A percentile compares a stretch with the other conserved stretches of the same genome.
phyloP scores from a whole-genome alignment of 2,113 vertebrate species.

The Rhadina sibilatrix region DNA sequence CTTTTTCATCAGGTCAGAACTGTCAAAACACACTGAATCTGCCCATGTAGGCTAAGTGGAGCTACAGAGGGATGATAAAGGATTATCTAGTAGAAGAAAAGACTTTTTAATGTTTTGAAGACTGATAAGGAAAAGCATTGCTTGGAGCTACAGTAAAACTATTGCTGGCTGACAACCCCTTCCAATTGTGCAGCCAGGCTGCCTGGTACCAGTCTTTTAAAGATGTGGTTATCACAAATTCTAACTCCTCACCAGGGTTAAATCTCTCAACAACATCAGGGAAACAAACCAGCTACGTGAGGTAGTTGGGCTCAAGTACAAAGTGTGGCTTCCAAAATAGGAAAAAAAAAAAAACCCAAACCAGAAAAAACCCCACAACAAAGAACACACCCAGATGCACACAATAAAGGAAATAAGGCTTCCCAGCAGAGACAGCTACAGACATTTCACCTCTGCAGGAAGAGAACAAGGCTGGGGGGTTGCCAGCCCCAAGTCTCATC shows the following conservation, averaged over 20 bases:
- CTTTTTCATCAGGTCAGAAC: slow-evolving; percentile 50
- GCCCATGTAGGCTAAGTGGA: slow-evolving; percentile 27
- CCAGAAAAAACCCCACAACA: too few species aligned
- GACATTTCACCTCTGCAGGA: neutral
- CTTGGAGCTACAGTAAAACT: slow-evolving; percentile 24
- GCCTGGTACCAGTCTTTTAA: neutral
- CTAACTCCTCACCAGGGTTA: neutral
- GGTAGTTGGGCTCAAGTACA: neutral
- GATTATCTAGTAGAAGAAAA: slow-evolving; percentile 47
- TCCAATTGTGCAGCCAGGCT: neutral
- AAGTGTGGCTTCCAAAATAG: neutral
- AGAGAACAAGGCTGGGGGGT: neutral
- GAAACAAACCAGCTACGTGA: neutral
- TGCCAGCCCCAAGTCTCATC: neutral
- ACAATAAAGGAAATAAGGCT: neutral
- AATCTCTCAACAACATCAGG: neutral
- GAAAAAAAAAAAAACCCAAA: too few species aligned
- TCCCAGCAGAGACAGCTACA: neutral
- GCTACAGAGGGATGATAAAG: slow-evolving; percentile 51
- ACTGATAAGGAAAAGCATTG: slow-evolving; percentile 35
- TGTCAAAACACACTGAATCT: slow-evolving; percentile 53
- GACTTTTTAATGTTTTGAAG: slow-evolving; percentile 48
- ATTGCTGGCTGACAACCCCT: neutral
- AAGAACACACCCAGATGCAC: neutral
- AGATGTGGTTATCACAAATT: neutral